Conservation (phyloP, 2,797 vertebrate genomes). For the Ceyx erithaca region DNA sequence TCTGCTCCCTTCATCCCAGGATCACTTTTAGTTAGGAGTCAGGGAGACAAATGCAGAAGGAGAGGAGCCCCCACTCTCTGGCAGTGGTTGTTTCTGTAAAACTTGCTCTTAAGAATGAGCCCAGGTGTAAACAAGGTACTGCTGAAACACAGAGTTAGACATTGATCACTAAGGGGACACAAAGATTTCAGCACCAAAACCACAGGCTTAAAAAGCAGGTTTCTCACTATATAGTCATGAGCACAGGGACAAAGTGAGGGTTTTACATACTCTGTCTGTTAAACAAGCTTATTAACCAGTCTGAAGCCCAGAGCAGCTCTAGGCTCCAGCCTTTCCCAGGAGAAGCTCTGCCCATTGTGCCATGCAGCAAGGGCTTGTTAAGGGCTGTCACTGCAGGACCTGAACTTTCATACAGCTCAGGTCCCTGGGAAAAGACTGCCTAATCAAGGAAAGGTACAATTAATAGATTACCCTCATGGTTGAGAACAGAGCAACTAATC, state of each 20-base stretch:
- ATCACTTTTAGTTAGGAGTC: background rate
- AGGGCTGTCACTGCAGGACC: background rate
- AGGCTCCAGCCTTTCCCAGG: background rate
- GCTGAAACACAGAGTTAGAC: background rate
- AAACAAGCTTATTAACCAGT: background rate
- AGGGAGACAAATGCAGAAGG: background rate
- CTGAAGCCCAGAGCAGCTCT: background rate
- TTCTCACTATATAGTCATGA: background rate
- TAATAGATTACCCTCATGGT: background rate
- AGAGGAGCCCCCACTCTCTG: background rate
- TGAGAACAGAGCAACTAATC: background rate
- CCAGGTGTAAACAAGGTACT: background rate
- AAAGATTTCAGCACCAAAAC: background rate
- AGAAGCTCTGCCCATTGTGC: background rate
- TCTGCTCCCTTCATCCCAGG: background rate
- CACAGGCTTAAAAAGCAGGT: background rate
- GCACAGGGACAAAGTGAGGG: background rate
- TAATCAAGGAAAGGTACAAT: background rate
- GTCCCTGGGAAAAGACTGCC: background rate
- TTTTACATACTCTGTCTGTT: background rate
- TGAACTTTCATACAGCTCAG: background rate
- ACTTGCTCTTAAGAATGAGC: background rate
- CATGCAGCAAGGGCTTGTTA: fast-evolving
- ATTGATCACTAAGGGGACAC: fast-evolving
- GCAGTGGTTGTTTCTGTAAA: background rate